Base-by-base conservation (phyloP, 30 jellyfish, hydroid and myxozoan genomes). In the Turritopsis dohrnii region DNA sequence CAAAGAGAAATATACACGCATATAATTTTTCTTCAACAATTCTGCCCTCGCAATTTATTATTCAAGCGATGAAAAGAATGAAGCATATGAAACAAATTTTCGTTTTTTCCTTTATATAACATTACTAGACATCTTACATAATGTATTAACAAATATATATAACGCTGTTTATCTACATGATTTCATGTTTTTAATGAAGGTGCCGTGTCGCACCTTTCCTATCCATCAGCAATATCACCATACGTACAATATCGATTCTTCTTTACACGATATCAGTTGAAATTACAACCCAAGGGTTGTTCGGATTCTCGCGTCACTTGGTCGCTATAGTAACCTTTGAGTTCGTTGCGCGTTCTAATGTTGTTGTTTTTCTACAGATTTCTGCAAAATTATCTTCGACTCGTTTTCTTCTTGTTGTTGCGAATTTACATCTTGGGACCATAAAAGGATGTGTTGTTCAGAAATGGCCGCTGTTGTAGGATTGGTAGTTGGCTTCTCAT, bases 401-500 rank as follows among this genome's bases (percentile, higher is more conserved):
- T n/a, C n/a, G n/a, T 41, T 13, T 41, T 5, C 60, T 3, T 41
- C 60, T 41, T 41, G 60, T 41, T 41, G 13, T 3, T 41, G 5
- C 13, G 9, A 5, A 5, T 41, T 41, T 41, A 41, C 60, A 41
- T 41, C 60, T 41, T 41, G 5, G 60, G 60, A 13, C 60, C 60
- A 13, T 41, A 41, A 13, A 41, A 41, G 13, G 60, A 41, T 3
- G 60, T 41, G 60, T 41, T 41, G 13, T 41, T 41, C 60, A 41
- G 5, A 41, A 41, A 41, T 41, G 60, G 60, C 60, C 60, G 60
- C 60, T 41, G 60, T 69, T 27, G 77, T n/a, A 69, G 60, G 18
- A 24, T 74, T 7, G 83, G 83, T 28, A 24, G 53, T 19, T 74
- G 83, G 24, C 65, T 74, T 21, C 65, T 26, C 26, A 74, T 26